These are phyloP conservation scores for Paragorgia papillata DNA, from an alignment of 92 coral and sea anemone genomes.

Conservation along the genomic window DNA sequence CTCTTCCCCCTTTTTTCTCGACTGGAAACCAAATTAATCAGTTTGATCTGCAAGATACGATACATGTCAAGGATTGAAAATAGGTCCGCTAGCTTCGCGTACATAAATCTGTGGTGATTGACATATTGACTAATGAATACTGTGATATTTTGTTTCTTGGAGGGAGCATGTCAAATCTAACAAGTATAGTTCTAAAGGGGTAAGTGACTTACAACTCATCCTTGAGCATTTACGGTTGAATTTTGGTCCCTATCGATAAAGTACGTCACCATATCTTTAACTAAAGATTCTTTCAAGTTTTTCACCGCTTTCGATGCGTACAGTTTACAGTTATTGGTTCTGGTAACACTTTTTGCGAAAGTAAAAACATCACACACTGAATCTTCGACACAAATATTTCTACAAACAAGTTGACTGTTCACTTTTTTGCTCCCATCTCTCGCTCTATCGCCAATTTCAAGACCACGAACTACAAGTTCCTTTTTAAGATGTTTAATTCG, in stretches of 20 bases:
- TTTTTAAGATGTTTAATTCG: slow-evolving; percentile 4
- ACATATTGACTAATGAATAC: too few species aligned
- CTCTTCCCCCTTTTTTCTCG: too few species aligned
- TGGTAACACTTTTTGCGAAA: slow-evolving; percentile 9
- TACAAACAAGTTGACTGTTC: background rate
- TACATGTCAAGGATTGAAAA: too few species aligned
- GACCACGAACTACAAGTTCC: slow-evolving; percentile 2
- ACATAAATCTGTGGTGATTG: too few species aligned
- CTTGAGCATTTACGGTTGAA: too few species aligned
- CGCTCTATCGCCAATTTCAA: slow-evolving; percentile 17
- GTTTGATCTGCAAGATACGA: too few species aligned
- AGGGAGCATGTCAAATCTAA: too few species aligned
- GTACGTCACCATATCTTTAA: slow-evolving; percentile 14
- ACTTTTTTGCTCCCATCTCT: slow-evolving; percentile 14
- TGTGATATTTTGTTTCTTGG: too few species aligned
- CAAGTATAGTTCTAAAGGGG: too few species aligned
- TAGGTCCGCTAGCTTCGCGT: too few species aligned
- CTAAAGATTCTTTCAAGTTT: background rate
- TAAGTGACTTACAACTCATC: too few species aligned
- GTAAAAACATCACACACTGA: slow-evolving; percentile 16
- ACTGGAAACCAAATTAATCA: too few species aligned
- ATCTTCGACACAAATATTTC: slow-evolving; percentile 14
- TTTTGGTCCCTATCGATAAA: slow-evolving; percentile 1
- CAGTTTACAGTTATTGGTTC: slow-evolving; percentile 10
- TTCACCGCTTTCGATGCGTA: slow-evolving; percentile 7